Conservation (phyloP, 2,113 vertebrate species). For the Hepsetus odoe region DNA sequence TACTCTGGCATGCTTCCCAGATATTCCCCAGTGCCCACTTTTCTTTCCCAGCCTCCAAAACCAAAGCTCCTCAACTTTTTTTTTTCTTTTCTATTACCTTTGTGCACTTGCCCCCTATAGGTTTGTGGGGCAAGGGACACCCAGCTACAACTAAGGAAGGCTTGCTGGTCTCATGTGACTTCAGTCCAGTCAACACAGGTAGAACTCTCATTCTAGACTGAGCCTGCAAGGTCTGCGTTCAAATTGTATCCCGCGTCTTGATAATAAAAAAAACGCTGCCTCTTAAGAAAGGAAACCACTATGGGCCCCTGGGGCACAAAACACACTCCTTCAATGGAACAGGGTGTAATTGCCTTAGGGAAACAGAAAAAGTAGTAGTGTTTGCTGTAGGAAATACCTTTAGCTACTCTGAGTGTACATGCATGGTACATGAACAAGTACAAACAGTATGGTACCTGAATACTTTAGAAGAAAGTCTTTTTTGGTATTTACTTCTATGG, state of each 20-base stretch:
- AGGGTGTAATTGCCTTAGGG: conserved; percentile 2
- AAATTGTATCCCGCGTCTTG: not conserved
- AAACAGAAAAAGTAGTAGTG: not conserved
- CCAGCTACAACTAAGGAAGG: not conserved
- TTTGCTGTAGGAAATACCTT: conserved; percentile 4
- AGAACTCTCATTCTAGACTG: conserved; percentile 6
- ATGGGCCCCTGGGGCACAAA: not conserved
- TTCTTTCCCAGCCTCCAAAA: not conserved
- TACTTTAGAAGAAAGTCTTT: not conserved
- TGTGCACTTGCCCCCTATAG: conserved; percentile 11
- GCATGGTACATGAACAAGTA: too few species aligned
- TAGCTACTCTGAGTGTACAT: not conserved
- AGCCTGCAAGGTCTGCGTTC: conserved; percentile 23
- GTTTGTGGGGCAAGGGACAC: not conserved
- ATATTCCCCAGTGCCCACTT: not conserved
- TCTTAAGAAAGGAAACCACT: not conserved
- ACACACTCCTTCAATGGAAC: not conserved
- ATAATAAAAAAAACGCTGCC: conserved; percentile 27
- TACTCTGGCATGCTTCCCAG: not conserved
- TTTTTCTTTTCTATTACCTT: conserved; percentile 15
- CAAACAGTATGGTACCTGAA: not conserved
- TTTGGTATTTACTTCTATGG: too few species aligned
- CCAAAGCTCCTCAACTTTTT: not conserved
- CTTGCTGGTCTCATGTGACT: not conserved
- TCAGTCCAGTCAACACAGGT: conserved; percentile 1